These are phyloP conservation scores for Pipra filicauda DNA, from an alignment of 2,113 vertebrate species.

Conservation along the genomic window DNA sequence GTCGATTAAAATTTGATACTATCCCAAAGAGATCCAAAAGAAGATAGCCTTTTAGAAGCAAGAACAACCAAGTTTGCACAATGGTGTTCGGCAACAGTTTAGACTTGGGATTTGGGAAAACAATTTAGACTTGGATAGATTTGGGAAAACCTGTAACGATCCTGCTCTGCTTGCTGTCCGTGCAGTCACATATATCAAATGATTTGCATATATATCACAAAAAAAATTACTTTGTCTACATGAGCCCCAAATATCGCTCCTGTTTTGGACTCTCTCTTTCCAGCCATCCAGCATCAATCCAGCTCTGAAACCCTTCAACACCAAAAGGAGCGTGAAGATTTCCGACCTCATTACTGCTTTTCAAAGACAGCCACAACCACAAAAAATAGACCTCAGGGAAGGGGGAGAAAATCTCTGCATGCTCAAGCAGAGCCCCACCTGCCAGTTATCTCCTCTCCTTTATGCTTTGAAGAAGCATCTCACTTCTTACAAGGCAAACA, in stretches of 20 bases:
- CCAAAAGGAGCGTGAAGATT: background rate
- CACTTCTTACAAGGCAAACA: background rate
- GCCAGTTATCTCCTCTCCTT: background rate
- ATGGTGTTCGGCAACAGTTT: background rate
- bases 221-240: background rate
- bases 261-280: background rate
- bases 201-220: fast-evolving
- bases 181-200: background rate
- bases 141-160: background rate
- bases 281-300: background rate
- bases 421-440: background rate
- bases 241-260: background rate
- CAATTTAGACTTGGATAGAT: no score
- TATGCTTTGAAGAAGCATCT: constrained; percentile 30
- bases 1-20: background rate
- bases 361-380: background rate
- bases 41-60: background rate
- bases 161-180: background rate
- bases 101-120: no score
- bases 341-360: constrained; percentile 10
- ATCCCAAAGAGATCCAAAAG: background rate
- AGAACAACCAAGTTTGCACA: background rate
- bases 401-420: background rate
- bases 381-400: background rate
- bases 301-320: background rate